Evolutionary conservation across 2,113 vertebrate species (phyloP), one percentile per base, ranked within the genome.

Genomic region (Toxotes chatareus): DNA sequence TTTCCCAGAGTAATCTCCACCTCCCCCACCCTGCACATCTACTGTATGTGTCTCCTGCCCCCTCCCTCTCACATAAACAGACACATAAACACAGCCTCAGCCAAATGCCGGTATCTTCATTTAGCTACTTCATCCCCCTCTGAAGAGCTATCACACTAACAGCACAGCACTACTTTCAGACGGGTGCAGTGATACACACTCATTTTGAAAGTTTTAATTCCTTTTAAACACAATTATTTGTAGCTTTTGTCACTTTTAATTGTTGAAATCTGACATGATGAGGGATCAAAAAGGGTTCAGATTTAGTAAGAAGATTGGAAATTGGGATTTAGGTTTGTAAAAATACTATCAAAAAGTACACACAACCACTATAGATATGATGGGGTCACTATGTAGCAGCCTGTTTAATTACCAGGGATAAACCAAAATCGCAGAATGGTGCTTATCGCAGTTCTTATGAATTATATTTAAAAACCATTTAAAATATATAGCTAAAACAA

Each of bases 1-100:
- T 73, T 89, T 86, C 62, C 63, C 68, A 73, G 61, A 73, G 34
- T 49, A 59, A 56, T 76, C 19, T 46, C 38, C 53, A 72, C 68
- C 57, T 56, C 79, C 74, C 67, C 60, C 73, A 53, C 23, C 0
- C 51, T 34, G 42, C 53, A 13, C 14, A 47, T 55, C 21, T 60
- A 31, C 62, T 34, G 36, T 34, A 4, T 55, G 13, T 49, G 47
- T 69, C 72, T 73, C 34, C 19, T 31, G 14, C 56, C 10, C n/a
- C 31, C n/a, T 14, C 49, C 38, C 49, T 32, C 13, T 32, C 13
- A 13, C 36, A 42, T 44, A 67, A 14, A n/a, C 62, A 70, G 10
- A 27, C 46, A 55, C n/a, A 17, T 36, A 44, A 44, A 38, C 10
- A 32, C 66, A 60, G 16, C 6, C 31, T 38, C 10, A 36, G n/a